Conservation (phyloP, 2,888 invertebrate species). For the Agrilus mali region DNA sequence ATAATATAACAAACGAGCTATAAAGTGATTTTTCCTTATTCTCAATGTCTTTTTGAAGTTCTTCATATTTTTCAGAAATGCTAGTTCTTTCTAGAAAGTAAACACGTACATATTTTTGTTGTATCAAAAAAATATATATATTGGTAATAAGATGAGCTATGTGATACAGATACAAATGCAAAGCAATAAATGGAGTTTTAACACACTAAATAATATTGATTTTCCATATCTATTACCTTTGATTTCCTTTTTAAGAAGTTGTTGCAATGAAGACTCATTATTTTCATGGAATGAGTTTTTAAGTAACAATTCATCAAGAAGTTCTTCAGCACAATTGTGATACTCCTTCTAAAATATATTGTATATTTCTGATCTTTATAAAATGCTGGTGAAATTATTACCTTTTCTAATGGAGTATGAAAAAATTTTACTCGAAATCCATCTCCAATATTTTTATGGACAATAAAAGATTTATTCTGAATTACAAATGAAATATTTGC, state of each 20-base stretch:
- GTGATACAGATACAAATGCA: too few species aligned
- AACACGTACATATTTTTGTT: slow-evolving; percentile 9
- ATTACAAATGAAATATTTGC: slow-evolving; percentile 8
- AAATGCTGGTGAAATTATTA: slow-evolving; percentile 1
- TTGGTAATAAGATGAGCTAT: too few species aligned
- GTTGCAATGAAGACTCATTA: too few species aligned
- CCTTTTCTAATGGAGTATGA: slow-evolving; percentile 12
- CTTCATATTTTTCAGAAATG: slow-evolving; percentile 9
- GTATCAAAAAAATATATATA: too few species aligned
- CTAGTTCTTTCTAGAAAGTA: slow-evolving; percentile 10
- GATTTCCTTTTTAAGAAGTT: too few species aligned
- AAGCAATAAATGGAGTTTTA: too few species aligned
- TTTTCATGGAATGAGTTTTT: slow-evolving; percentile 1
- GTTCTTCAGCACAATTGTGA: slow-evolving; percentile 10
- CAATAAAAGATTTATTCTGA: slow-evolving; percentile 10
- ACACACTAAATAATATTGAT: too few species aligned
- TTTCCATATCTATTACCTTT: too few species aligned
- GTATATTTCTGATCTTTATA: not conserved
- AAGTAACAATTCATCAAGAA: slow-evolving; percentile 11
- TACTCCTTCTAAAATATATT: slow-evolving; percentile 12
- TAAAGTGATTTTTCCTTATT: slow-evolving; percentile 21
- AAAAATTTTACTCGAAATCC: slow-evolving; percentile 15
- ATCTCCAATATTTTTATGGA: slow-evolving; percentile 9
- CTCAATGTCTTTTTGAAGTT: slow-evolving; percentile 12
- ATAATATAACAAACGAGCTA: slow-evolving; percentile 22